A percentile compares a stretch with the other conserved stretches of the same genome.
Evolutionary conservation across 2,888 invertebrate genomes (phyloP).

Genomic region (Liposcelis brunnea): DNA sequence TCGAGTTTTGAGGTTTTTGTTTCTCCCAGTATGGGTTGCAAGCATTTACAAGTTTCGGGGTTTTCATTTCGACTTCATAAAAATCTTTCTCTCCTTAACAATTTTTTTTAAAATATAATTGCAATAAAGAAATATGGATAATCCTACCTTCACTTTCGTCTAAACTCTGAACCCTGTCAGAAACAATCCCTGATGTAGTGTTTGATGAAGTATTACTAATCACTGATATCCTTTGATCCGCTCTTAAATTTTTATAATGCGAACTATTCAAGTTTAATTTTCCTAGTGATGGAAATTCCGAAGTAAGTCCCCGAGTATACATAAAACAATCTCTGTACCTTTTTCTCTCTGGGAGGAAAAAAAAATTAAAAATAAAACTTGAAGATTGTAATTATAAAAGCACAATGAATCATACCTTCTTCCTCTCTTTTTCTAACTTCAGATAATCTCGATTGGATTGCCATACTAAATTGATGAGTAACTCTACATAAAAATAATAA

Average conservation of each 20-base stretch:
- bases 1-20: no score
- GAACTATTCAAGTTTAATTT: slow-evolving; percentile 11
- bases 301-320: slow-evolving; percentile 31
- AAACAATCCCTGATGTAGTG: slow-evolving; percentile 91
- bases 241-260: slow-evolving; percentile 23
- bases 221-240: slow-evolving; percentile 71
- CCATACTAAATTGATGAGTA: slow-evolving; percentile 92
- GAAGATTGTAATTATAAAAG: no score
- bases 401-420: slow-evolving; percentile 13
- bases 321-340: slow-evolving; percentile 52
- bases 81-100: no score
- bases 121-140: no score
- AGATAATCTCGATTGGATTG: slow-evolving; percentile 65
- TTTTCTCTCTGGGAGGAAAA: slow-evolving; percentile 33
- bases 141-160: slow-evolving; percentile 51
- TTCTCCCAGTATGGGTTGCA: no score
- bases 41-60: no score
- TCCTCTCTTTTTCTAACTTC: slow-evolving; percentile 32
- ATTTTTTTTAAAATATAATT: no score
- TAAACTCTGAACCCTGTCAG: slow-evolving; percentile 86
- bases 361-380: not conserved
- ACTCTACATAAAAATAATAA: slow-evolving; percentile 73
- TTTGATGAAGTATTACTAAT: slow-evolving; percentile 92
- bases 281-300: slow-evolving; percentile 12
- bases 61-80: no score